These are phyloP conservation scores for Scomberomorus guttatus DNA, from an alignment of 2,797 vertebrate species.

Conservation along the genomic window DNA sequence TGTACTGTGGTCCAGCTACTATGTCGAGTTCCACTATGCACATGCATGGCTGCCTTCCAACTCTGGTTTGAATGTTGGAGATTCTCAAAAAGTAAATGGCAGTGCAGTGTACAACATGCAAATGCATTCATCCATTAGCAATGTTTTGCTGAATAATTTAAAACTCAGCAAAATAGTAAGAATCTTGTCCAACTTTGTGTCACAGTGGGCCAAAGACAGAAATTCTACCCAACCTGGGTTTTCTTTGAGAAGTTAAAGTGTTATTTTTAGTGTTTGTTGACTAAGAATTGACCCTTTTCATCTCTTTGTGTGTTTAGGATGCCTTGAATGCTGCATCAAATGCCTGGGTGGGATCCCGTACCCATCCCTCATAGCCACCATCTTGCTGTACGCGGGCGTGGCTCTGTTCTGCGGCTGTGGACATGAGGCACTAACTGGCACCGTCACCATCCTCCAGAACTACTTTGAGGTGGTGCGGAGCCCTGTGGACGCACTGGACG, in stretches of 20 bases:
- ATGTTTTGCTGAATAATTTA: slow-evolving; percentile 51
- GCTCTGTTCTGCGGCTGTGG: slow-evolving; percentile 98
- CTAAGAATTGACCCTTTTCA: not conserved
- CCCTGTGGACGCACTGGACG: slow-evolving; percentile 93
- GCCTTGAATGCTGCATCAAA: slow-evolving; percentile 98
- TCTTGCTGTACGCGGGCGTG: slow-evolving; percentile 96
- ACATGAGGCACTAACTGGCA: slow-evolving; percentile 97
- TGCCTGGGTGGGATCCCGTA: slow-evolving; percentile 98
- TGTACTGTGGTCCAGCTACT: not conserved
- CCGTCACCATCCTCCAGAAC: slow-evolving; percentile 97
- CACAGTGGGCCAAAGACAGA: not conserved
- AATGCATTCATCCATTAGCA: slow-evolving; percentile 18
- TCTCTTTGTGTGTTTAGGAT: slow-evolving; percentile 83
- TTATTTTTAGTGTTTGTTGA: not conserved
- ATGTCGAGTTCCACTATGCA: not conserved
- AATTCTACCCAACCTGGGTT: not conserved
- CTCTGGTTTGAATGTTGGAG: slow-evolving; percentile 14
- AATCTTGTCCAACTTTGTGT: not conserved
- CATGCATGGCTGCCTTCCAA: not conserved
- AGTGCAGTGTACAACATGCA: slow-evolving; percentile 20
- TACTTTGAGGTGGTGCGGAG: slow-evolving; percentile 97
- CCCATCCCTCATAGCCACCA: slow-evolving; percentile 96
- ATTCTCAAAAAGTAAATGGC: slow-evolving; percentile 20
- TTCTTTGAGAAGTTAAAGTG: not conserved
- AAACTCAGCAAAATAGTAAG: not conserved